Evolutionary conservation across 2,888 invertebrate species (phyloP), one percentile per base, ranked within the genome.

Genomic region (Neoitamus cyanurus): DNA sequence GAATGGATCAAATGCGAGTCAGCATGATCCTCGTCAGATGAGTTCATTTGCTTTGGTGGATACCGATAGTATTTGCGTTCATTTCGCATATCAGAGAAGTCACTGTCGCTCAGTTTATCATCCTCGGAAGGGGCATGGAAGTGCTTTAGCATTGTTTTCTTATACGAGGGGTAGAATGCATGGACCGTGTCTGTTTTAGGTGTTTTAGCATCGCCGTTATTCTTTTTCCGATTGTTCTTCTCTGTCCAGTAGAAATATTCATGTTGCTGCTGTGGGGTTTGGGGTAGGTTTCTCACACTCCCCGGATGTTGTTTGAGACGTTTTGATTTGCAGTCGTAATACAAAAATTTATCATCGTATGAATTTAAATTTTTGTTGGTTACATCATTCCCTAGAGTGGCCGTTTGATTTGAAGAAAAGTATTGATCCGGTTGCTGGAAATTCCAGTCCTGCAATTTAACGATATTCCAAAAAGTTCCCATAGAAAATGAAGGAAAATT

Each of bases 171-270:
- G 88, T 90, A 91, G 85, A 90, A 89, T 25, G 83, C 36, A 68
- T 84, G 84, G 7, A 72, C 83, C 36, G 69, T 36, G n/a, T 84
- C 86, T 0, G 73, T 78, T 80, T 85, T 84, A 28, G 84, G 84
- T 11, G 69, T 3, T 28, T 72, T 84, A 13, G 42, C 4, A 75
- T 86, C 85, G 9, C 83, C 84, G 31, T 85, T 85, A 34, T 42
- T 83, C 42, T 84, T 83, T 13, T 85, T 84, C 68, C 88, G 89
- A 85, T 90, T 90, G 69, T 90, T 89, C 85, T 90, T 90, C 83
- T 90, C 73, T 0, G 90, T 90, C 91, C 91, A 91, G 77, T 90
- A 90, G 85, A 90, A 91, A 58, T 90, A 90, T 82, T 90, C 91
- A 84, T 90, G 90, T 0, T 89, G 87, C 83, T 87, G 88, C 11